Percentiles rank a stretch among this genome's conserved stretches.
Evolutionary conservation across 1,140 invertebrate genomes (phyloP).

Genomic region (Penaeus vannamei): DNA sequence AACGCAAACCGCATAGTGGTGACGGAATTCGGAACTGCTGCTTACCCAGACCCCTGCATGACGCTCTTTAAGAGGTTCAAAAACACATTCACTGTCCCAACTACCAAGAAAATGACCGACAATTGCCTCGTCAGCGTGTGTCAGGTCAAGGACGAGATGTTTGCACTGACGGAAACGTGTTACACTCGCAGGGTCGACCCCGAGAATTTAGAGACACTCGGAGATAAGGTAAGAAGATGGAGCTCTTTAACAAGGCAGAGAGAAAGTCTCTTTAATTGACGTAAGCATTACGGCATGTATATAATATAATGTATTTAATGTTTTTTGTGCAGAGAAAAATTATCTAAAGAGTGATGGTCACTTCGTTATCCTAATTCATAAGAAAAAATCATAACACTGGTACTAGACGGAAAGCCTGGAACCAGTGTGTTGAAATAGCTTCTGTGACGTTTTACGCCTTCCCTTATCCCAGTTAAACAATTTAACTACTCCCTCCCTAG

Average conservation of each 20-base stretch:
- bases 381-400: no score
- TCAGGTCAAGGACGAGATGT: conserved; percentile 68
- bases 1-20: conserved; percentile 72
- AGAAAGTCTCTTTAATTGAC: no score
- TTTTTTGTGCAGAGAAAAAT: no score
- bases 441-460: not conserved
- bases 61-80: conserved; percentile 71
- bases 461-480: not conserved
- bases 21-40: conserved; percentile 73
- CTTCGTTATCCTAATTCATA: no score
- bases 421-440: not conserved
- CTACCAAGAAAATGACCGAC: conserved; percentile 69
- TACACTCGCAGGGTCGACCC: conserved; percentile 71
- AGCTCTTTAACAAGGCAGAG: no score
- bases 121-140: conserved; percentile 69
- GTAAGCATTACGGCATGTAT: no score
- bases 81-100: conserved; percentile 39
- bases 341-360: no score
- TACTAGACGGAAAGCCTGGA: not conserved
- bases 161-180: conserved; percentile 72
- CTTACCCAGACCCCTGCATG: conserved; percentile 73
- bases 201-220: conserved; percentile 69
- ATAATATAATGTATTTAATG: no score
- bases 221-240: conserved; percentile 3
- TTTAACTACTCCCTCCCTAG: conserved; percentile 22